Conservation (phyloP, 2,888 invertebrate genomes). For the Phytoseiulus persimilis region DNA sequence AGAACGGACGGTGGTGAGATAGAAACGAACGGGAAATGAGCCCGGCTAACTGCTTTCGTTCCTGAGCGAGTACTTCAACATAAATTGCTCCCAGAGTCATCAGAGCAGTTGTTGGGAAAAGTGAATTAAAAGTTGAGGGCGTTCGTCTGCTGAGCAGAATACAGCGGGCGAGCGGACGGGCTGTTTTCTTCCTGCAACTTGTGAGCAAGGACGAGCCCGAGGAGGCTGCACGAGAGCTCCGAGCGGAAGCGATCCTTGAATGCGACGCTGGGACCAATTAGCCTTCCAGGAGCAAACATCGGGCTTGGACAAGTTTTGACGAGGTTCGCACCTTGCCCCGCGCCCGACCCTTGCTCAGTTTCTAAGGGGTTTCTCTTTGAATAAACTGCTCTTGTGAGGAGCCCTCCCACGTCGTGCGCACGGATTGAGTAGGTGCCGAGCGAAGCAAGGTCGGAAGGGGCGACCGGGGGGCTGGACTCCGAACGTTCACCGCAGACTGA, state of each 20-base stretch:
- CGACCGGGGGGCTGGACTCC: background rate
- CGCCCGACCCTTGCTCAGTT: background rate
- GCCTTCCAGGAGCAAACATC: background rate
- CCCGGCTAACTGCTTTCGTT: background rate
- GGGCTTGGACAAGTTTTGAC: background rate
- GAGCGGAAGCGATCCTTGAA: background rate
- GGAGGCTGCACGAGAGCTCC: background rate
- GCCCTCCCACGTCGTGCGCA: no score
- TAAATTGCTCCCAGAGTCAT: constrained; percentile 5
- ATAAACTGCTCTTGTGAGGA: no score
- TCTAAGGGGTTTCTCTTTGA: background rate
- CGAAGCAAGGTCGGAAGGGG: background rate
- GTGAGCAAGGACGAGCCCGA: background rate
- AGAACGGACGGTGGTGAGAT: background rate
- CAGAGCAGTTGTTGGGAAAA: background rate
- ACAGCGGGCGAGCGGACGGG: background rate
- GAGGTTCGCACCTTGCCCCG: background rate
- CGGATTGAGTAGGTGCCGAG: no score
- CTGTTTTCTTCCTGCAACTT: background rate
- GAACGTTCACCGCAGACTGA: background rate
- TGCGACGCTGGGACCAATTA: background rate
- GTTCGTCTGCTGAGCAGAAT: background rate
- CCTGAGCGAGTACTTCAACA: background rate
- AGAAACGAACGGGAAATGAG: background rate
- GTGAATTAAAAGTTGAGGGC: background rate